These are phyloP conservation scores for Rhincodon typus DNA, from an alignment of 2,797 vertebrate genomes.

Conservation along the genomic window DNA sequence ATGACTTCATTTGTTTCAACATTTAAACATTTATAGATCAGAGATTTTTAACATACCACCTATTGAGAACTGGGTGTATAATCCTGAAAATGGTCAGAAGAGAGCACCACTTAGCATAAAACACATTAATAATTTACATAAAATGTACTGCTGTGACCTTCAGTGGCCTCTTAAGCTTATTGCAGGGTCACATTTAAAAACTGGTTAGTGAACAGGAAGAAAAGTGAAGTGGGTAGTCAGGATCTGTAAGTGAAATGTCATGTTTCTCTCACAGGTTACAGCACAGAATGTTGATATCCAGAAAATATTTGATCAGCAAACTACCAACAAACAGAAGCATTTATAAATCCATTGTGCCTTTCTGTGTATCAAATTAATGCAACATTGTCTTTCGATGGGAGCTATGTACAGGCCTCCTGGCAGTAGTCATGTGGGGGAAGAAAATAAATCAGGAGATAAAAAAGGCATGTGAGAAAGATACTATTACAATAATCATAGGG, in stretches of 20 bases:
- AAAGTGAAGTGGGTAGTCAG: not conserved
- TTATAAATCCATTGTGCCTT: not conserved
- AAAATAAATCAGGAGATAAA: no score
- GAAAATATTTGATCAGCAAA: not conserved
- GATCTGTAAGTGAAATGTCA: not conserved
- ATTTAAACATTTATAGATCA: constrained; percentile 29
- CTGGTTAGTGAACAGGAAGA: not conserved
- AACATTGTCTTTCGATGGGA: not conserved
- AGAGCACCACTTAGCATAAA: constrained; percentile 16
- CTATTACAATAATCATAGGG: no score
- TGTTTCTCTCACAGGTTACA: not conserved
- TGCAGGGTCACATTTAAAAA: constrained; percentile 2
- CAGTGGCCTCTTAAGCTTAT: not conserved
- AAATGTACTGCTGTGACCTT: not conserved
- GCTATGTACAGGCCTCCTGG: no score
- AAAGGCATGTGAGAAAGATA: no score
- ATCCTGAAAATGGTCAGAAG: constrained; percentile 8
- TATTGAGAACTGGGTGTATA: not conserved
- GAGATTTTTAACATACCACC: constrained; percentile 2
- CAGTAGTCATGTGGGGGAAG: no score
- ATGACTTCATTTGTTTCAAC: constrained; percentile 1
- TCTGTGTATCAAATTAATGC: not conserved
- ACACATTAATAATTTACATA: constrained; percentile 23
- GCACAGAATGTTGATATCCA: not conserved
- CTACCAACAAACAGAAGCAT: not conserved